Evolutionary conservation across 1,140 invertebrate genomes (phyloP), one percentile per base, ranked within the genome.

Genomic region (Trichonephila clavata): DNA sequence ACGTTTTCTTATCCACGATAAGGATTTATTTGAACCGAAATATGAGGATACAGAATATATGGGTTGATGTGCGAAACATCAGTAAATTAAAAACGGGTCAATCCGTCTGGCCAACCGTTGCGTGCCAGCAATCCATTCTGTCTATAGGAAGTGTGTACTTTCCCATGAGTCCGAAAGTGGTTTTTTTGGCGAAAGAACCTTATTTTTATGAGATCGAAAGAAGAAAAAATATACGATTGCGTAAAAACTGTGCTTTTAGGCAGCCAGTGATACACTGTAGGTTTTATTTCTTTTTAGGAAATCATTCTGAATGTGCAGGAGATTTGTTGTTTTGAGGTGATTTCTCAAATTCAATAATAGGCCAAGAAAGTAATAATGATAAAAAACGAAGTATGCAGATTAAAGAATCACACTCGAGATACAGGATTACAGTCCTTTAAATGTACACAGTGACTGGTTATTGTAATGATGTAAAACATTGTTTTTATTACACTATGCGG

Each of bases 71-170:
- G 71, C 18, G 27, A 77, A 77, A 16, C 14, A 18, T 39, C 71
- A 32, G 27, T 77, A 77, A 77, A 77, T 77, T 77, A 39, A 77
- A 68, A 77, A 39, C 71, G 71, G 71, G 71, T 77, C 71, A 77
- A 77, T 32, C 71, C 71, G 71, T 77, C 71, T 77, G 71, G 71
- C 71, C 71, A 7, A 21, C 27, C 1, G 24, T 77, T 39, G 71
- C 71, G 71, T 77, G 71, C 27, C 32, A 18, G 6, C 8, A 2
- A 27, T 16, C 27, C 71, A 16, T 77, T 77, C 71, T 5, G 18
- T 16, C 18, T 6, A 5, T 63, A 18, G 61, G 61, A 63, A 63
- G 61, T 63, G 61, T 63, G 61, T 20, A 18, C 2, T 63, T 32
- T 77, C 71, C 71, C 7, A 39, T 16, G 18, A 39, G 27, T 14